Percentiles rank a stretch among this genome's conserved stretches.
These are phyloP conservation scores for Brachionus asplanchnoidis DNA, from an alignment of 1,140 invertebrate genomes.

Conservation along the genomic window DNA sequence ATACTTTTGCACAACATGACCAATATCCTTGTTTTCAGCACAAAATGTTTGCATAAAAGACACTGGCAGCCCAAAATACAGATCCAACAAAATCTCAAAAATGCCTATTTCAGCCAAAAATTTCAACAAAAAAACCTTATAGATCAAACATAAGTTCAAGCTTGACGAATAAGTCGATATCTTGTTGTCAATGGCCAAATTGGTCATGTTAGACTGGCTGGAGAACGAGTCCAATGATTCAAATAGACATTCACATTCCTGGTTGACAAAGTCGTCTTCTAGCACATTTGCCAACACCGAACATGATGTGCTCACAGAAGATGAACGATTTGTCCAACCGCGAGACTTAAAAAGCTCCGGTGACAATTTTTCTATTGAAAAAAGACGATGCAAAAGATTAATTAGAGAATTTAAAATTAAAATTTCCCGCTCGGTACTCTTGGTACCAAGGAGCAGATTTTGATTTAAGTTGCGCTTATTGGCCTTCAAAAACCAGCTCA, in stretches of 20 bases:
- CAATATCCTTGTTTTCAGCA: neutral
- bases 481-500: neutral
- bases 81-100: conserved; percentile 32
- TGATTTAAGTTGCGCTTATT: neutral
- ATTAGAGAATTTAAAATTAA: conserved; percentile 12
- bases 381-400: neutral
- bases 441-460: neutral
- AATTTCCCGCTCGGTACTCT: neutral
- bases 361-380: neutral
- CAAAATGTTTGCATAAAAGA: conserved; percentile 4
- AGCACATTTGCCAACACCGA: neutral
- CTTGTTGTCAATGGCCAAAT: neutral
- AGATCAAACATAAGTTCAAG: neutral
- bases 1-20: neutral
- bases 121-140: conserved; percentile 30
- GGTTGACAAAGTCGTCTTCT: conserved; percentile 1
- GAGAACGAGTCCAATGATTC: neutral
- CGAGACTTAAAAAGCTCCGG: neutral
- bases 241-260: neutral
- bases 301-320: neutral
- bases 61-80: conserved; percentile 38
- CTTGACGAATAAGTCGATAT: conserved; percentile 17
- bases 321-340: neutral
- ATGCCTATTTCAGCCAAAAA: neutral
- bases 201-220: neutral